phyloP scores from a whole-genome alignment of 2,888 invertebrate genomes.

The Strigamia maritima region DNA sequence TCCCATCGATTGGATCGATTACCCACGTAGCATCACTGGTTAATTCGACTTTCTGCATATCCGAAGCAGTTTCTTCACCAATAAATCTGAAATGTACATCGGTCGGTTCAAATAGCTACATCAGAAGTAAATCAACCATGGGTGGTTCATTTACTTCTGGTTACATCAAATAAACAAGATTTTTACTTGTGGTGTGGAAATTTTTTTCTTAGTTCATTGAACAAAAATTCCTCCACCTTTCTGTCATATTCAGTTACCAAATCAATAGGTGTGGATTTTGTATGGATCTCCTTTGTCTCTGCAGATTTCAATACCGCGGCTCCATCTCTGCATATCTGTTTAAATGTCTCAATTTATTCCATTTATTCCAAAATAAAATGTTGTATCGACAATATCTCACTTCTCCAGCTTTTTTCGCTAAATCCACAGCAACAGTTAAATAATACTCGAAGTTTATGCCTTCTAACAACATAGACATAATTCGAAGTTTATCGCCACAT shows the following conservation, averaged over 20 bases:
- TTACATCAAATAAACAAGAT: neutral
- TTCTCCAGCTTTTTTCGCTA: conserved; percentile 46
- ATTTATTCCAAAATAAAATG: neutral
- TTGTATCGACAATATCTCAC: conserved; percentile 40
- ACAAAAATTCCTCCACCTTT: conserved; percentile 81
- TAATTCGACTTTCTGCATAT: conserved; percentile 63
- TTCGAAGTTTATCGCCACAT: conserved; percentile 2
- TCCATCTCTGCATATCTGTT: conserved; percentile 42
- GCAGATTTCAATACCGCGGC: neutral
- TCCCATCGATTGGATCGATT: conserved; percentile 97
- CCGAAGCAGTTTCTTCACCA: conserved; percentile 73
- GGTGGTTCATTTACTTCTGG: too few relatives aligned
- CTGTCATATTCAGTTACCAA: conserved; percentile 94
- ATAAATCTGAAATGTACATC: conserved; percentile 65
- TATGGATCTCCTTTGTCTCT: conserved; percentile 54
- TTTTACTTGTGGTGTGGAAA: conserved; percentile 63
- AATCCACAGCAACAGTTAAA: conserved; percentile 44
- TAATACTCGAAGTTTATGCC: conserved; percentile 28
- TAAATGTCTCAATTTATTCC: conserved; percentile 42
- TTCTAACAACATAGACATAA: conserved; percentile 11
- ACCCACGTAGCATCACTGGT: conserved; percentile 95
- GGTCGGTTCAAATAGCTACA: neutral
- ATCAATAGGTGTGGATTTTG: conserved; percentile 81
- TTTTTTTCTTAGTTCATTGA: conserved; percentile 64
- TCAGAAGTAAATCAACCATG: too few relatives aligned